phyloP scores from a whole-genome alignment of 2,113 vertebrate genomes.

The Hippocampus abdominalis region DNA sequence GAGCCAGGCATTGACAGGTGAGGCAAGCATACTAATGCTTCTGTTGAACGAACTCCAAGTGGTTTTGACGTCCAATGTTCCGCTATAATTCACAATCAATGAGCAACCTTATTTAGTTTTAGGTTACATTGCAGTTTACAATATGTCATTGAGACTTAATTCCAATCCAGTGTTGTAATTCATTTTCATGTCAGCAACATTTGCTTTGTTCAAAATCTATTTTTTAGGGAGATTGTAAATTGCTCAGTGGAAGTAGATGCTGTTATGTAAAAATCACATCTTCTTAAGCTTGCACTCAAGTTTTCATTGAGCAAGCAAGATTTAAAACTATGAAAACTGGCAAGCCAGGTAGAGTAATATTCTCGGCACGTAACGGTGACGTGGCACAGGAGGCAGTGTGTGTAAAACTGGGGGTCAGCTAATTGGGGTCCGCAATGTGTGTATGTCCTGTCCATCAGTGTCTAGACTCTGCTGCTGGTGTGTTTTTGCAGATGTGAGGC shows the following conservation, averaged over 20 bases:
- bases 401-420: conserved; percentile 42
- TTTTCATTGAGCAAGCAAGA: neutral
- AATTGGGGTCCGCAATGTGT: conserved; percentile 42
- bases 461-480: conserved; percentile 37
- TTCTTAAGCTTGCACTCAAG: neutral
- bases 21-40: conserved; percentile 15
- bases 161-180: neutral
- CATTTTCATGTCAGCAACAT: neutral
- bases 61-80: conserved; percentile 11
- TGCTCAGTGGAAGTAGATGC: neutral
- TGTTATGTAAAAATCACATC: neutral
- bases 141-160: neutral
- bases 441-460: conserved; percentile 47
- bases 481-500: conserved; percentile 59
- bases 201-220: neutral
- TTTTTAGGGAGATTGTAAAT: neutral
- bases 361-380: conserved; percentile 8
- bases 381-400: conserved; percentile 14
- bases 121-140: neutral
- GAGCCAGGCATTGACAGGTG: conserved; percentile 17
- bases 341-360: neutral
- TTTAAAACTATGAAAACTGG: neutral
- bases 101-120: neutral
- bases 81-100: conserved; percentile 14
- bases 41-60: neutral